phyloP scores from a whole-genome alignment of 1,140 invertebrate genomes.

The Cylas formicarius region DNA sequence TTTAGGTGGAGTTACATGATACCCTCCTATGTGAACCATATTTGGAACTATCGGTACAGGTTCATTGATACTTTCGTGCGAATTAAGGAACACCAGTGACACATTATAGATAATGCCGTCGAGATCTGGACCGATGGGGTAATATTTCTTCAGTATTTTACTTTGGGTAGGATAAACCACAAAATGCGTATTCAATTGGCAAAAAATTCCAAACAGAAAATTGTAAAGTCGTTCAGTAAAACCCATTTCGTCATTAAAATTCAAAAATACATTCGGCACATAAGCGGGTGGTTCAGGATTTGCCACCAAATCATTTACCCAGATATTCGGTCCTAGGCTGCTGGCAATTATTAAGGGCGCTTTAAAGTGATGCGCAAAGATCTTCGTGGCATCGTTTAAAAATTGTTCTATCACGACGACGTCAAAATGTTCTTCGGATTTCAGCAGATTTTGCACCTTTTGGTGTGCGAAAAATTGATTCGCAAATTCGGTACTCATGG shows the following conservation, averaged over 20 bases:
- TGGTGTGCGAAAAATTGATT: too few species aligned
- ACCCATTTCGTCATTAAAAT: constrained; percentile 41
- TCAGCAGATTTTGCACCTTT: constrained; percentile 21
- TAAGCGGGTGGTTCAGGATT: constrained; percentile 41
- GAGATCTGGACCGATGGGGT: constrained; percentile 44
- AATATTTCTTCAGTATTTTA: constrained; percentile 38
- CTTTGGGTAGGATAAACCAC: constrained; percentile 35
- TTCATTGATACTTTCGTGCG: constrained; percentile 49
- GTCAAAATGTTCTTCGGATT: constrained; percentile 42
- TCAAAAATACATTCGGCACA: constrained; percentile 33
- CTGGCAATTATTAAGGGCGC: constrained; percentile 41
- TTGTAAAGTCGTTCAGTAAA: constrained; percentile 42
- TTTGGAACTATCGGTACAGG: constrained; percentile 37
- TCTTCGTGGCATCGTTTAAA: constrained; percentile 42
- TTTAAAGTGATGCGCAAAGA: constrained; percentile 40
- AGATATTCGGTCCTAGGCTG: constrained; percentile 32
- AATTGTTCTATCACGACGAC: constrained; percentile 45
- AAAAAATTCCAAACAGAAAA: constrained; percentile 20
- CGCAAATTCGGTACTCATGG: too few species aligned
- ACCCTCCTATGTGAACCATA: constrained; percentile 47
- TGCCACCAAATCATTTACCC: constrained; percentile 34
- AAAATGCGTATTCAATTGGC: constrained; percentile 18
- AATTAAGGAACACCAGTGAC: constrained; percentile 49
- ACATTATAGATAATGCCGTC: constrained; percentile 45
- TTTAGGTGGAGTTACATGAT: constrained; percentile 29